phyloP scores from a whole-genome alignment of 2,113 vertebrate species.

The Neodontobutis hainanensis region DNA sequence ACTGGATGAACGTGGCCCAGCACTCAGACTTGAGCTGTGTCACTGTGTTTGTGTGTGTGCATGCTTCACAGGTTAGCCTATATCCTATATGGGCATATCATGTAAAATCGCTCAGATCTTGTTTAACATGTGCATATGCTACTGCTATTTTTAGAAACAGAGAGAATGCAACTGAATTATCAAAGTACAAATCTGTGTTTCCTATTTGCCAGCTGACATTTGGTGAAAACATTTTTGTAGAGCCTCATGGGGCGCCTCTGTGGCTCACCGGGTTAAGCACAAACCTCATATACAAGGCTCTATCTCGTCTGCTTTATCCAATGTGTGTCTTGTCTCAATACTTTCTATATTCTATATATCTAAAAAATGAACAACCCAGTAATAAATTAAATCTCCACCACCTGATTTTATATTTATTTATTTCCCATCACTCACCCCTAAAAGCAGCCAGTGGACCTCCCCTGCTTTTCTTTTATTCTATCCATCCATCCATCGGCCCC shows the following conservation, averaged over 20 bases:
- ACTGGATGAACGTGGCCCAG: constrained; percentile 44
- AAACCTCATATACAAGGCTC: not conserved
- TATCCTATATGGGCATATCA: constrained; percentile 7
- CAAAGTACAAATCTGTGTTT: not conserved
- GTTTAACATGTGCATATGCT: constrained; percentile 23
- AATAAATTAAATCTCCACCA: no score
- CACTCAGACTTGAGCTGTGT: constrained; percentile 43
- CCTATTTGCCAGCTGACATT: not conserved
- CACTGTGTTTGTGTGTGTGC: constrained; percentile 28
- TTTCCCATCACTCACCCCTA: no score
- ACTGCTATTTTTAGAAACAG: constrained; percentile 29
- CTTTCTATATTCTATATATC: no score
- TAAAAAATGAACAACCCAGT: no score
- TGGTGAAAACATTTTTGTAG: not conserved
- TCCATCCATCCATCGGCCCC: no score
- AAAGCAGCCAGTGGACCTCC: no score
- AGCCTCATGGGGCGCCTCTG: not conserved
- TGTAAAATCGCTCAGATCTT: constrained; percentile 29
- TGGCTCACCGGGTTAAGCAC: not conserved
- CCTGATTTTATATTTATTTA: no score
- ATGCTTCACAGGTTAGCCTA: not conserved
- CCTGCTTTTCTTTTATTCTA: no score
- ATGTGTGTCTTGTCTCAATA: no score
- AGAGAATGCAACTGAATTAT: not conserved
- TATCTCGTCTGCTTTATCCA: no score